A percentile compares a stretch with the other conserved stretches of the same genome.
phyloP scores from a whole-genome alignment of 1,140 invertebrate species.

The Drosophila virilis region DNA sequence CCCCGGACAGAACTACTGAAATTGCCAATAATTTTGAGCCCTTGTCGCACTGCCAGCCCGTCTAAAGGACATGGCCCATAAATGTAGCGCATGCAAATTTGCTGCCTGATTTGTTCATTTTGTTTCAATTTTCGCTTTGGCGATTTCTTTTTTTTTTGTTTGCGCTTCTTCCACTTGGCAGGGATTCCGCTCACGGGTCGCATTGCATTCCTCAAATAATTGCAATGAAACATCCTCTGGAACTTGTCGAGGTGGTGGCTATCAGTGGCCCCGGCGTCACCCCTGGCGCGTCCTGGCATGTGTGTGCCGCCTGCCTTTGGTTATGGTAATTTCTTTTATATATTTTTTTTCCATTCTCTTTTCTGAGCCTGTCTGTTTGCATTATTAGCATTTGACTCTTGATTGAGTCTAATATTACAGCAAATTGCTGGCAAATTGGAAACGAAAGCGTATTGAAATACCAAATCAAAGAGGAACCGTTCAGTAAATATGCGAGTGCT shows the following conservation, averaged over 20 bases:
- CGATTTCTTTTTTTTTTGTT: constrained; percentile 37
- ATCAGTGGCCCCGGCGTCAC: constrained; percentile 13
- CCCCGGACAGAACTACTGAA: constrained; percentile 57
- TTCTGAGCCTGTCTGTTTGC: constrained; percentile 45
- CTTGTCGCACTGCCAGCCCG: constrained; percentile 23
- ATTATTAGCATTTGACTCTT: constrained; percentile 73
- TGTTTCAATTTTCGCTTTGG: constrained; percentile 70
- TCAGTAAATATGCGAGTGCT: not conserved
- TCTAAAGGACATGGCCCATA: constrained; percentile 38
- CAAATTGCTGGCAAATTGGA: constrained; percentile 66
- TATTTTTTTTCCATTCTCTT: constrained; percentile 23
- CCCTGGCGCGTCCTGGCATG: constrained; percentile 31
- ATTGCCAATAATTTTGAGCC: constrained; percentile 72
- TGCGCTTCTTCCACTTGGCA: constrained; percentile 28
- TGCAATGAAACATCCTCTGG: constrained; percentile 52
- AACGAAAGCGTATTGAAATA: constrained; percentile 28
- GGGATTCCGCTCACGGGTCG: constrained; percentile 14
- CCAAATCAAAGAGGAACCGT: not conserved
- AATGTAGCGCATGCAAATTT: constrained; percentile 81
- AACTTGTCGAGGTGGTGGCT: constrained; percentile 26
- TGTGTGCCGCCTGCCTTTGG: constrained; percentile 40
- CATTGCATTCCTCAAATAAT: constrained; percentile 77
- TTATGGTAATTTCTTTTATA: constrained; percentile 64
- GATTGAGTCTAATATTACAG: constrained; percentile 65
- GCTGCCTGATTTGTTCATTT: constrained; percentile 79